Evolutionary conservation across 2,797 vertebrate genomes (phyloP).

Genomic region (Selene dorsalis): DNA sequence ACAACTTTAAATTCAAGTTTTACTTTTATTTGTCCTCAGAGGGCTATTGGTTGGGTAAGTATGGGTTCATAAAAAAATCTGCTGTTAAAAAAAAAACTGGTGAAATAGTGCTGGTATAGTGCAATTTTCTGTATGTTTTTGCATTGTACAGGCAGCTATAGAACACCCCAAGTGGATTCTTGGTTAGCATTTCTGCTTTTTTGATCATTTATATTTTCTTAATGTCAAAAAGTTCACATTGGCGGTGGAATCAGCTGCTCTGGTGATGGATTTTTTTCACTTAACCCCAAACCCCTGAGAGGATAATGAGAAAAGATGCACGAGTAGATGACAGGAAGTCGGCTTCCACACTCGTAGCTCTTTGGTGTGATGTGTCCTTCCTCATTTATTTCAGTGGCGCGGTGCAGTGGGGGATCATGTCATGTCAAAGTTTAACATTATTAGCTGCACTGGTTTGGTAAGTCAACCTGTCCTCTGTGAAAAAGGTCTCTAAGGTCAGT

Average conservation of each 20-base stretch:
- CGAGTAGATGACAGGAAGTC: not conserved
- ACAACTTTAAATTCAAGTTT: constrained; percentile 30
- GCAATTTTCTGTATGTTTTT: not conserved
- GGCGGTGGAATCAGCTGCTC: not conserved
- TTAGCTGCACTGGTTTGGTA: not conserved
- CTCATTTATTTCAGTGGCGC: not conserved
- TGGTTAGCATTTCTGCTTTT: not conserved
- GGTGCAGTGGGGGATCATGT: constrained; percentile 1
- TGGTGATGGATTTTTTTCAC: not conserved
- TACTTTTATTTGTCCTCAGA: constrained; percentile 33
- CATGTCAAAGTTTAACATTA: not conserved
- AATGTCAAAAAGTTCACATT: constrained; percentile 9
- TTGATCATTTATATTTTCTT: constrained; percentile 19
- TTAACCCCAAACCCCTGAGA: constrained; percentile 9
- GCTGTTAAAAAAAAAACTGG: not conserved
- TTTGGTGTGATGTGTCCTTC: not conserved
- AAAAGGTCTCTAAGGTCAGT: not conserved
- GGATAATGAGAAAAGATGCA: constrained; percentile 3
- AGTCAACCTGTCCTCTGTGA: not conserved
- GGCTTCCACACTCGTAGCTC: not conserved
- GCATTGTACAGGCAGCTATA: not conserved
- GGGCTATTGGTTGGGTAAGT: constrained; percentile 12
- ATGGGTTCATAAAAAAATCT: constrained; percentile 21
- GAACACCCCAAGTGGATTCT: not conserved
- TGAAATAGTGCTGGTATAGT: not conserved